Conservation (phyloP, 2,797 vertebrate species). For the Anolis apletophallus region DNA sequence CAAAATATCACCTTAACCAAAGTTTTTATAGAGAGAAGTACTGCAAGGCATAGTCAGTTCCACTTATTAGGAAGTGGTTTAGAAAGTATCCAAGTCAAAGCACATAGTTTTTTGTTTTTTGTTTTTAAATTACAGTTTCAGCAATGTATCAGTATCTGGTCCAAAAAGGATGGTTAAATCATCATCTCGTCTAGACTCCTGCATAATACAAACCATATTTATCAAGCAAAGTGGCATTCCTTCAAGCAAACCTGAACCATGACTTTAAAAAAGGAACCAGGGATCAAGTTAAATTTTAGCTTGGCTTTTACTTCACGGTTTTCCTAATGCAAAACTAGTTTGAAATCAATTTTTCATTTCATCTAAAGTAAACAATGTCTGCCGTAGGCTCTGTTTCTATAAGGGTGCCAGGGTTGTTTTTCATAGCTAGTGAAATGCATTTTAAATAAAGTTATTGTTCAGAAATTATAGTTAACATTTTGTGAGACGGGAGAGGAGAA, state of each 20-base stretch:
- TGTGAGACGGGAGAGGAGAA: not conserved
- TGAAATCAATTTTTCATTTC: not conserved
- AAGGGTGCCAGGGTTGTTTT: not conserved
- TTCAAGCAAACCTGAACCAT: not conserved
- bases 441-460: not conserved
- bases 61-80: slow-evolving; percentile 40
- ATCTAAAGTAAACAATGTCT: not conserved
- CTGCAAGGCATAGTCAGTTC: not conserved
- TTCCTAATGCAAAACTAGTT: not conserved
- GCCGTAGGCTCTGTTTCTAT: not conserved
- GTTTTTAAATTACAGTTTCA: too few species aligned
- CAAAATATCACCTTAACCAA: slow-evolving; percentile 8
- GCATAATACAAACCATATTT: slow-evolving; percentile 29
- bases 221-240: not conserved
- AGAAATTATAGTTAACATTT: not conserved
- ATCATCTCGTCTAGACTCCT: slow-evolving; percentile 30
- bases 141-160: slow-evolving; percentile 12
- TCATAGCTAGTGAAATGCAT: not conserved
- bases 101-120: slow-evolving; percentile 32
- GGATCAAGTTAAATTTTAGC: not conserved
- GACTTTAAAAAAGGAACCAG: not conserved
- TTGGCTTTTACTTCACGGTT: not conserved
- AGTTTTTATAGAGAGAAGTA: slow-evolving; percentile 36
- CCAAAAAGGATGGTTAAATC: slow-evolving; percentile 19
- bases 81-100: slow-evolving; percentile 26